Evolutionary conservation across 2,888 invertebrate genomes (phyloP), one percentile per base, ranked within the genome.

Genomic region (Syrista parreyssii): DNA sequence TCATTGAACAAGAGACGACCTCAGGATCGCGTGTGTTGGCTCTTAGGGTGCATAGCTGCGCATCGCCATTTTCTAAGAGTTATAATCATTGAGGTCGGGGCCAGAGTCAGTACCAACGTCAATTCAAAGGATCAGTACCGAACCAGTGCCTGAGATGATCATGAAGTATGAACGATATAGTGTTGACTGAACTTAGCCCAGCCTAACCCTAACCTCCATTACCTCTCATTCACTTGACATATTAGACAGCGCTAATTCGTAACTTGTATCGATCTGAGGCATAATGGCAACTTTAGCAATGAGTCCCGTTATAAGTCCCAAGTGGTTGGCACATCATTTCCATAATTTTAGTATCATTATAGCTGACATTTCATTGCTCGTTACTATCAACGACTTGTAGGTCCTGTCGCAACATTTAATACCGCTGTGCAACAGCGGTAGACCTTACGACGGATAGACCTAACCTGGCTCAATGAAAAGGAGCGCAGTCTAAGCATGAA

Each of bases 71-170:
- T 79, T 55, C 79, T 74, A 80, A 87, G 87, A 89, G 84, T 89
- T 89, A 88, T 85, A 87, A 86, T 87, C 86, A 88, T 88, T 87
- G 85, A 84, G 87, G 85, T 89, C 86, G 84, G 84, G 84, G 84
- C 82, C 55, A 55, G 55, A 55, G 55, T 55, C 23, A 55, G 55
- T 55, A 55, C 23, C 23, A 55, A 9, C 55, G 23, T 23, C 23
- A 23, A 23, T 9, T 55, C 55, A 23, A 55, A 55, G 9, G 55
- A 55, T 55, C 23, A 23, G 55, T 55, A 23, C 23, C 23, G 55
- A 23, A 55, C 23, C 40, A 15, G 40, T 55, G 4, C 40, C 55
- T 2, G 23, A 15, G 55, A 55, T 9, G 55, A 6, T 55, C 55
- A 55, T 23, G 55, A 23, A 55, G 23, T 23, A 9, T 23, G 23